Percentiles rank a stretch among this genome's conserved stretches.
Evolutionary conservation across 2,797 vertebrate species (phyloP).

Genomic region (Darevskia mixta): DNA sequence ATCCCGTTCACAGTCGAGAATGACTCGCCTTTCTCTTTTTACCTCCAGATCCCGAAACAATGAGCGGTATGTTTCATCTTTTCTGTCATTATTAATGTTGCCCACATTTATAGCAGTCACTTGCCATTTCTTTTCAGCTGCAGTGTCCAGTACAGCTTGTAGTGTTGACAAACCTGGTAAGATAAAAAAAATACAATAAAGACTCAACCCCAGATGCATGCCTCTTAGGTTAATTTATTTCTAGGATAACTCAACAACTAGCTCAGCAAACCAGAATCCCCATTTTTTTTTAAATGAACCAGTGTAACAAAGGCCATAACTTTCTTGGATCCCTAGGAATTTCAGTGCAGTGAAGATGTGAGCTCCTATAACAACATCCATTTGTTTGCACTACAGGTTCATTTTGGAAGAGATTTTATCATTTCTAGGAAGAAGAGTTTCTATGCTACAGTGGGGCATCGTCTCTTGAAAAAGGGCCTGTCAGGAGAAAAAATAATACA

Average conservation of each 20-base stretch:
- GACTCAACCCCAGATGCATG: background rate
- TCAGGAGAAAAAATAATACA: constrained; percentile 30
- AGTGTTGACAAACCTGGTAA: constrained; percentile 91
- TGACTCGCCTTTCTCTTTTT: constrained; percentile 96
- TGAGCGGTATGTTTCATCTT: constrained; percentile 97
- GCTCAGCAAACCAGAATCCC: background rate
- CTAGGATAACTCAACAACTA: background rate
- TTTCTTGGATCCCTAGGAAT: background rate
- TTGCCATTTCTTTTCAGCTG: constrained; percentile 98
- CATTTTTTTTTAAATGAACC: background rate
- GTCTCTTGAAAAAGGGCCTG: constrained; percentile 13
- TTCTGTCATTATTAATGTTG: constrained; percentile 98
- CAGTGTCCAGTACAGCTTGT: constrained; percentile 96
- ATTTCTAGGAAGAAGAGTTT: background rate
- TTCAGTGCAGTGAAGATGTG: constrained; percentile 3
- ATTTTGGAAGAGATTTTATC: constrained; percentile 1
- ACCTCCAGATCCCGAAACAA: constrained; percentile 97
- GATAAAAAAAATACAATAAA: constrained; percentile 53
- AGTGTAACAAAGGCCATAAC: rapidly evolving
- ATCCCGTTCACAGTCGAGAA: constrained; percentile 97
- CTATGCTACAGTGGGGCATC: background rate
- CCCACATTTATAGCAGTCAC: constrained; percentile 99
- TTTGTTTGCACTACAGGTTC: constrained; percentile 19
- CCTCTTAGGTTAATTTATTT: background rate
- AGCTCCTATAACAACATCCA: background rate